Base-by-base conservation (phyloP, 2,888 invertebrate genomes). In the Tiliacea aurago region DNA sequence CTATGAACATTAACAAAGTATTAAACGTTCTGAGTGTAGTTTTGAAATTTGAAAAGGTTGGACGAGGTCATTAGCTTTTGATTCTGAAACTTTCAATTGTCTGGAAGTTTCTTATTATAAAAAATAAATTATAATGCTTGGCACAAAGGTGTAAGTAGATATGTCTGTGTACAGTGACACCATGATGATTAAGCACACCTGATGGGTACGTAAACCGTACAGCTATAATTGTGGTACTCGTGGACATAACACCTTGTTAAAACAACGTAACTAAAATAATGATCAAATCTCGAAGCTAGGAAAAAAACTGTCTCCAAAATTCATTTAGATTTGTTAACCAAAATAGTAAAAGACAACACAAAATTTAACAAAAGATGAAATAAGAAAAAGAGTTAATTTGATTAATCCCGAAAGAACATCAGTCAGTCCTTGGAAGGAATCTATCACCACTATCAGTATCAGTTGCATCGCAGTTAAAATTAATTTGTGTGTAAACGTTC, bases 401-500 rank as follows among this genome's bases (percentile, higher is more conserved):
- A 37, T 45, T 11, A n/a, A 55, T 33, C 15, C 23, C 28, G 7
- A 15, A 55, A 23, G 33, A 58, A 10, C 18, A 51, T 49, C 28
- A 53, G 33, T 6, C 37, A 28, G 13, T 58, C 10, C 9, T 41
- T 51, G 33, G 41, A 55, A 45, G 20, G 58, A 23, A 77, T 83
- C 23, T 37, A 75, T 85, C 75, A 76, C 11, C 23, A 18, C 49
- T 75, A 85, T 66, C 81, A 63, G 75, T 61, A 76, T 71, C 47
- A 69, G 55, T 73, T 78, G 70, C 69, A 67, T 68, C n/a, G 73
- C 73, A 61, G 72, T 85, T 79, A 75, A 79, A 82, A 82, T 84
- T 84, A 82, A 84, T 85, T 83, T 81, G 86, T 83, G 75, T 74
- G 74, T 81, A 75, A 81, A 78, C 76, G 78, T 78, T 76, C 13